These are phyloP conservation scores for Agrochola circellaris DNA, from an alignment of 2,888 invertebrate genomes.

Conservation along the genomic window DNA sequence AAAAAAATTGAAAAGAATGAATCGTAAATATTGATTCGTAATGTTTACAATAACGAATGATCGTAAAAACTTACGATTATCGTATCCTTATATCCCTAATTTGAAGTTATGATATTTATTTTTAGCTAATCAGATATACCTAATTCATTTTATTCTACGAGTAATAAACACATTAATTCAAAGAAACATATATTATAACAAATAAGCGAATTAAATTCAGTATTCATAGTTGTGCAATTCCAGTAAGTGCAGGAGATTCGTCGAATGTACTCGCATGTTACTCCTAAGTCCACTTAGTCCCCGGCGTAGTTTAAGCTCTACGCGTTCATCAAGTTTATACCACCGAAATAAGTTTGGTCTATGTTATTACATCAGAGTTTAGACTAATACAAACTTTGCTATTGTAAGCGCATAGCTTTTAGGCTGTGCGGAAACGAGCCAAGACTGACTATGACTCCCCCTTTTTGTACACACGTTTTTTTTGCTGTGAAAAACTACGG, in stretches of 20 bases:
- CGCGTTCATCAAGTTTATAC: constrained; percentile 40
- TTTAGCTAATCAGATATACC: neutral
- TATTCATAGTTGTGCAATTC: constrained; percentile 40
- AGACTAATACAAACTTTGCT: constrained; percentile 17
- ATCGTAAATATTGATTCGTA: too few relatives aligned
- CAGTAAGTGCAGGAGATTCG: constrained; percentile 33
- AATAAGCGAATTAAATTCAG: constrained; percentile 19
- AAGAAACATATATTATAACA: constrained; percentile 10
- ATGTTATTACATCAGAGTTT: constrained; percentile 19
- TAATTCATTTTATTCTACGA: neutral
- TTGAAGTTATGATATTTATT: neutral
- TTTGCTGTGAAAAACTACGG: too few relatives aligned
- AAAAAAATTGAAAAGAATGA: too few relatives aligned
- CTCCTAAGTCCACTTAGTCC: constrained; percentile 52
- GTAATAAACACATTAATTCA: neutral
- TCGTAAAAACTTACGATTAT: too few relatives aligned
- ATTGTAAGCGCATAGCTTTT: constrained; percentile 18
- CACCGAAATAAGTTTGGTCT: constrained; percentile 44
- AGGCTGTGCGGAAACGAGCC: neutral
- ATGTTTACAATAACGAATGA: too few relatives aligned
- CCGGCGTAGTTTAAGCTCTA: constrained; percentile 38
- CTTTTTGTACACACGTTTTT: too few relatives aligned
- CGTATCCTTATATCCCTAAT: too few relatives aligned
- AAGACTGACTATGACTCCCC: neutral
- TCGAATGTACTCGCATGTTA: constrained; percentile 38